Conservation (phyloP, 2,888 invertebrate species). For the Pasiphila rectangulata region DNA sequence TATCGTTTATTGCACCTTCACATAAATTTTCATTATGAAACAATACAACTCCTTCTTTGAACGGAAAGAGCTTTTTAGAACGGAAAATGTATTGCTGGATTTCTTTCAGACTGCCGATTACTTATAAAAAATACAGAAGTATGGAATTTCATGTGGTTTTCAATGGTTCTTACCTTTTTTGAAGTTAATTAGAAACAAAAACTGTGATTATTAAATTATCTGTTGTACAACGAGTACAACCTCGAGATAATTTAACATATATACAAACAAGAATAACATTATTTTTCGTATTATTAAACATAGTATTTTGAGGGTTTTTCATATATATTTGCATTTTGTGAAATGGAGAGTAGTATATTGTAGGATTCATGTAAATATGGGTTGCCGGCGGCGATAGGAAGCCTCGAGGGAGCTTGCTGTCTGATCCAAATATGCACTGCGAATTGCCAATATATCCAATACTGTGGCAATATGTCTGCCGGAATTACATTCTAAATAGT, state of each 20-base stretch:
- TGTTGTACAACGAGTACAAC: no score
- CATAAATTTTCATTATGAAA: slow-evolving; percentile 58
- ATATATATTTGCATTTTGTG: no score
- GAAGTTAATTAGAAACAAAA: no score
- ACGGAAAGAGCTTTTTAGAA: slow-evolving; percentile 45
- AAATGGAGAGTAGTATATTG: no score
- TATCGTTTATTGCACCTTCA: slow-evolving; percentile 47
- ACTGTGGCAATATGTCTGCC: slow-evolving; percentile 39
- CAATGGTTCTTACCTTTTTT: neutral
- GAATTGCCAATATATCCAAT: slow-evolving; percentile 54
- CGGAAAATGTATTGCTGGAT: slow-evolving; percentile 40
- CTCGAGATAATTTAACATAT: no score
- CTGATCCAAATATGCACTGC: slow-evolving; percentile 50
- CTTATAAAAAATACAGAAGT: no score
- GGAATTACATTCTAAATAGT: slow-evolving; percentile 46
- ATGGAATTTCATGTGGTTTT: neutral
- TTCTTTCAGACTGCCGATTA: slow-evolving; percentile 35
- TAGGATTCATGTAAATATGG: slow-evolving; percentile 18
- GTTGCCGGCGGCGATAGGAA: slow-evolving; percentile 39
- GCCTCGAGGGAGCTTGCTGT: slow-evolving; percentile 40
- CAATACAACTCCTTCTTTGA: slow-evolving; percentile 44
- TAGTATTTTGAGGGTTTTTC: no score
- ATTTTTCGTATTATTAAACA: no score
- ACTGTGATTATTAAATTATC: no score
- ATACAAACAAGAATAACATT: no score